Percentiles rank a stretch among this genome's conserved stretches.
Conservation (phyloP, 2,888 invertebrate genomes). For the Invenusta paracnida region DNA sequence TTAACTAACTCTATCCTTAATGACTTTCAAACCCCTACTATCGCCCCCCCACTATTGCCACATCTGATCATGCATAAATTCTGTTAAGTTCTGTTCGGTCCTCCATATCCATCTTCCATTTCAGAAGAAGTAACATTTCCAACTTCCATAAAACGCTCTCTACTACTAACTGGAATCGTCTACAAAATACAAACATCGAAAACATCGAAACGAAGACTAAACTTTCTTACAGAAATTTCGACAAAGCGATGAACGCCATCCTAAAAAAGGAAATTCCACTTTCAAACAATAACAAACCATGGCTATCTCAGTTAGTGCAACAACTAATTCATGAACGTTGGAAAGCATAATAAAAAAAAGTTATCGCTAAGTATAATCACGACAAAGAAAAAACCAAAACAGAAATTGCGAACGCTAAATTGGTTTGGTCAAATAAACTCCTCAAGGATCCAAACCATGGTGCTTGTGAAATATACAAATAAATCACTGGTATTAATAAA, state of each 20-base stretch:
- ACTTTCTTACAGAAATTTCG: neutral
- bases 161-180: neutral
- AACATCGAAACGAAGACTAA: neutral
- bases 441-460: slow-evolving; percentile 26
- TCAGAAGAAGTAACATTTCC: neutral
- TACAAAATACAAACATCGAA: neutral
- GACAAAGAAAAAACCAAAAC: neutral
- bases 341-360: neutral
- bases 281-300: neutral
- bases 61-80: slow-evolving; percentile 17
- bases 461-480: neutral
- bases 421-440: slow-evolving; percentile 18
- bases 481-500: slow-evolving; percentile 26
- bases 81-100: neutral
- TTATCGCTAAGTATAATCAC: too few species aligned
- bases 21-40: neutral
- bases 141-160: neutral
- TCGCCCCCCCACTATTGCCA: neutral
- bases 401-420: slow-evolving; percentile 10
- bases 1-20: neutral
- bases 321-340: neutral
- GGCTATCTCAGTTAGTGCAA: neutral
- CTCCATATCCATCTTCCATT: slow-evolving; percentile 4
- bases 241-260: neutral
- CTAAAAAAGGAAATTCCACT: neutral